Conservation (phyloP, 2,113 vertebrate genomes). For the Lasiurus cinereus region DNA sequence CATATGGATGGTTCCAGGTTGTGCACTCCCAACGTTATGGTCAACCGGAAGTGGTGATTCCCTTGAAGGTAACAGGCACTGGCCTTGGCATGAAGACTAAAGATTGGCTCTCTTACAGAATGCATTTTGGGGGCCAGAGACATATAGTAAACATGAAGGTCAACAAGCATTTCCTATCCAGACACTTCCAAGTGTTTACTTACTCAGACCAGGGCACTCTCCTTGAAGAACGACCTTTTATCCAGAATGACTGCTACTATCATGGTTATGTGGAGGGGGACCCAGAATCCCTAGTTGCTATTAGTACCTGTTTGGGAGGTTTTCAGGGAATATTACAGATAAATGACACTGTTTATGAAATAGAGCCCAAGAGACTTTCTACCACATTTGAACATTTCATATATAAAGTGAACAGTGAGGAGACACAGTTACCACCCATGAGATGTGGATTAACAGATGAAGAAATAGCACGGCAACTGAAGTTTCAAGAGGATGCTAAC, state of each 20-base stretch:
- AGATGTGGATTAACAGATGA: slow-evolving; percentile 63
- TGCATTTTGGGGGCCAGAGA: slow-evolving; percentile 71
- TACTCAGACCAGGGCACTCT: slow-evolving; percentile 56
- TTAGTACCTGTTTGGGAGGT: slow-evolving; percentile 70
- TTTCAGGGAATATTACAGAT: slow-evolving; percentile 71
- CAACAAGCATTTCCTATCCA: slow-evolving; percentile 40
- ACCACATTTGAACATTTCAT: slow-evolving; percentile 75
- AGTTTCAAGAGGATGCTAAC: slow-evolving; percentile 30
- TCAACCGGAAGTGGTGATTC: slow-evolving; percentile 70
- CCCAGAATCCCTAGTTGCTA: slow-evolving; percentile 65
- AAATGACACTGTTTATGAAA: slow-evolving; percentile 70
- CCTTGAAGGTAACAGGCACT: neutral
- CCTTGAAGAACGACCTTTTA: slow-evolving; percentile 65
- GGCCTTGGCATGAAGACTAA: too few relatives aligned
- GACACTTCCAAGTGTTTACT: slow-evolving; percentile 78
- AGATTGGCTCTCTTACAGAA: slow-evolving; percentile 53
- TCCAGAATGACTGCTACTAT: slow-evolving; percentile 80
- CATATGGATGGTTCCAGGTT: rapidly evolving
- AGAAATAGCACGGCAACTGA: slow-evolving; percentile 55
- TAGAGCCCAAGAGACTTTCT: slow-evolving; percentile 68
- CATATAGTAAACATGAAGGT: slow-evolving; percentile 68
- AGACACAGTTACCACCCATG: rapidly evolving
- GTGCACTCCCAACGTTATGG: rapidly evolving
- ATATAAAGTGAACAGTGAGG: slow-evolving; percentile 59
- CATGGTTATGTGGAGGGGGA: slow-evolving; percentile 78